Evolutionary conservation across 2,797 vertebrate genomes (phyloP).

Genomic region (Neosalanx taihuensis): DNA sequence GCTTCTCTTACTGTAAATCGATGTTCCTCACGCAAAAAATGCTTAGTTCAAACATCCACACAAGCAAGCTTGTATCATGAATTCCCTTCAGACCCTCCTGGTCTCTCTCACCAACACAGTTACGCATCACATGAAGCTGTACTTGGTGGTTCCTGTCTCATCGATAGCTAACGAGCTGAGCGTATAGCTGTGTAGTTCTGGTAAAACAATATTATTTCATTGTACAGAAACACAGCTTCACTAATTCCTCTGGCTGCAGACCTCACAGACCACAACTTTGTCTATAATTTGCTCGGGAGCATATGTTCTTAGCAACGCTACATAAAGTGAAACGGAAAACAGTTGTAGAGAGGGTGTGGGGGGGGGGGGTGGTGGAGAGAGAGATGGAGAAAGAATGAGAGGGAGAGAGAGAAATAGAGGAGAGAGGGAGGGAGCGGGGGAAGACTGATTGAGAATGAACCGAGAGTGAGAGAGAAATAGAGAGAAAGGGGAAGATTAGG

Average conservation of each 20-base stretch:
- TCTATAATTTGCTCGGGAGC: constrained; percentile 76
- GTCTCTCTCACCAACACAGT: background rate
- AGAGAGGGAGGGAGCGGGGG: too few species aligned
- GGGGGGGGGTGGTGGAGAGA: background rate
- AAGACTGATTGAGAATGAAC: too few species aligned
- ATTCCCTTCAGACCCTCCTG: constrained; percentile 14
- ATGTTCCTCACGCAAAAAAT: constrained; percentile 57
- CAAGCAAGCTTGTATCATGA: constrained; percentile 27
- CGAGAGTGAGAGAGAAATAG: too few species aligned
- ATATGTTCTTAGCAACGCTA: constrained; percentile 78
- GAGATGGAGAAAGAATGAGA: background rate
- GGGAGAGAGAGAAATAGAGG: background rate
- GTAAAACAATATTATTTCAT: constrained; percentile 78
- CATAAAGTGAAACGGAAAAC: constrained; percentile 78
- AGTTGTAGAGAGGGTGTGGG: constrained; percentile 65
- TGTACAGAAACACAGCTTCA: constrained; percentile 72
- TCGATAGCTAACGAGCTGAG: too few species aligned
- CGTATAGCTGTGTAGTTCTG: constrained; percentile 61
- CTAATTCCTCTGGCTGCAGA: constrained; percentile 76
- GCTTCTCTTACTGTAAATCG: constrained; percentile 46
- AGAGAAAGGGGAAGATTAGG: background rate
- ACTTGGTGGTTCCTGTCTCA: background rate
- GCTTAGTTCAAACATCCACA: constrained; percentile 47
- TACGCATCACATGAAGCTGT: background rate
- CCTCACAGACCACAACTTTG: constrained; percentile 75